Conservation (phyloP, 2,113 vertebrate species). For the Cochlearius cochlearius region DNA sequence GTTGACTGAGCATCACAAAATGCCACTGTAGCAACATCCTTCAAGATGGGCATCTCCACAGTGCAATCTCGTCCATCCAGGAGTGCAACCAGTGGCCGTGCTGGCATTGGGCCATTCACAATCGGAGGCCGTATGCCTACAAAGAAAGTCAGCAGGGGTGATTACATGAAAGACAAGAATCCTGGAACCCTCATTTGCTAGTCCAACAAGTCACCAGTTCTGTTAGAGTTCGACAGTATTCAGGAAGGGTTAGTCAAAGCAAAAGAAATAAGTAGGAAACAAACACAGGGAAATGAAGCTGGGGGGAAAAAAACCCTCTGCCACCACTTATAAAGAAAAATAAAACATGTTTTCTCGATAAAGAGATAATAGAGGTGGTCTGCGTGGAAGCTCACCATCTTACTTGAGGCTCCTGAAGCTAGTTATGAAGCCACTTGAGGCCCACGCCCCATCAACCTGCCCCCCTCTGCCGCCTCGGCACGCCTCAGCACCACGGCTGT, state of each 20-base stretch:
- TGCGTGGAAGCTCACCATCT: background rate
- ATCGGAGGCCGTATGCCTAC: conserved; percentile 89
- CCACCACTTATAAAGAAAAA: background rate
- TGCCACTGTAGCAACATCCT: conserved; percentile 90
- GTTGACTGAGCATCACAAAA: conserved; percentile 92
- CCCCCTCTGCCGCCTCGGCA: background rate
- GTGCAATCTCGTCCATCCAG: conserved; percentile 90
- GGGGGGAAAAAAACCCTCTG: background rate
- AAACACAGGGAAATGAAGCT: background rate
- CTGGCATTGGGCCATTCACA: conserved; percentile 89
- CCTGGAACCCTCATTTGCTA: background rate
- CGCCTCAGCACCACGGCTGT: rapidly evolving
- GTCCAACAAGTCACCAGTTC: background rate
- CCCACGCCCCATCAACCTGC: background rate
- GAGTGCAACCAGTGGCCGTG: conserved; percentile 87
- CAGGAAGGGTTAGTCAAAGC: conserved; percentile 62
- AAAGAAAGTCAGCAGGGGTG: background rate
- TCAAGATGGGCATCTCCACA: conserved; percentile 91
- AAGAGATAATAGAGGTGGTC: background rate
- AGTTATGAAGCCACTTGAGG: background rate
- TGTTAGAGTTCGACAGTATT: background rate
- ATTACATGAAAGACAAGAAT: background rate
- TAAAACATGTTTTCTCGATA: background rate
- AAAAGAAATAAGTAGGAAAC: background rate
- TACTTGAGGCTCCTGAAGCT: background rate